phyloP scores from a whole-genome alignment of 1,140 invertebrate species.

The Drosophila nigromelanica region DNA sequence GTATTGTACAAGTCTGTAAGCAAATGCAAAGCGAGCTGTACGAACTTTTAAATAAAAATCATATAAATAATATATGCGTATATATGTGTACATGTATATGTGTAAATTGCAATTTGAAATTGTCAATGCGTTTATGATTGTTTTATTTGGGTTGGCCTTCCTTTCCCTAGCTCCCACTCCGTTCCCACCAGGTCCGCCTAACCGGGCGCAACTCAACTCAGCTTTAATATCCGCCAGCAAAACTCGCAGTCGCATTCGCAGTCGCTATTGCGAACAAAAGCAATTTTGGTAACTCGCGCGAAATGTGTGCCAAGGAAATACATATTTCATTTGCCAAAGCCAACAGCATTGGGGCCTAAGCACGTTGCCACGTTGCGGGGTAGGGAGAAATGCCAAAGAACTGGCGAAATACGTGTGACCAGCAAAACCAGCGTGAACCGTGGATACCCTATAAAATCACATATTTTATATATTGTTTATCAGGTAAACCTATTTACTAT shows the following conservation, averaged over 20 bases:
- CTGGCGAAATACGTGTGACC: neutral
- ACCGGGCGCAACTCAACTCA: neutral
- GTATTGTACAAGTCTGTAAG: slow-evolving; percentile 37
- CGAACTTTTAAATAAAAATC: slow-evolving; percentile 44
- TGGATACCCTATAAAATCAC: neutral
- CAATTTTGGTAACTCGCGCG: slow-evolving; percentile 36
- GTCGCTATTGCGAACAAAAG: slow-evolving; percentile 24
- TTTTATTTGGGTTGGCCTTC: neutral
- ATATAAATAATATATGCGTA: slow-evolving; percentile 39
- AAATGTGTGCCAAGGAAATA: slow-evolving; percentile 69
- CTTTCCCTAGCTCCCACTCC: neutral
- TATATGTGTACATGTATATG: slow-evolving; percentile 13
- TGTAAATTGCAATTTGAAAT: slow-evolving; percentile 35
- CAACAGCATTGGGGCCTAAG: slow-evolving; percentile 40
- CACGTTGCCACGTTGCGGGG: slow-evolving; percentile 18
- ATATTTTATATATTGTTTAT: neutral
- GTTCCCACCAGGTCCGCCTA: neutral
- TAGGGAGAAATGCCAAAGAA: slow-evolving; percentile 7
- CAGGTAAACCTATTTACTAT: no score
- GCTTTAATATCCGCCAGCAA: slow-evolving; percentile 21
- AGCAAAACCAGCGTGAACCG: neutral
- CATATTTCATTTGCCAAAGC: slow-evolving; percentile 53
- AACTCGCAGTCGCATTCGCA: slow-evolving; percentile 16
- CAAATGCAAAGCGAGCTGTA: slow-evolving; percentile 30
- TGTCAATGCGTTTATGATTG: slow-evolving; percentile 30